Base-by-base conservation (phyloP, 2,888 invertebrate genomes). In the Tholera decimalis region DNA sequence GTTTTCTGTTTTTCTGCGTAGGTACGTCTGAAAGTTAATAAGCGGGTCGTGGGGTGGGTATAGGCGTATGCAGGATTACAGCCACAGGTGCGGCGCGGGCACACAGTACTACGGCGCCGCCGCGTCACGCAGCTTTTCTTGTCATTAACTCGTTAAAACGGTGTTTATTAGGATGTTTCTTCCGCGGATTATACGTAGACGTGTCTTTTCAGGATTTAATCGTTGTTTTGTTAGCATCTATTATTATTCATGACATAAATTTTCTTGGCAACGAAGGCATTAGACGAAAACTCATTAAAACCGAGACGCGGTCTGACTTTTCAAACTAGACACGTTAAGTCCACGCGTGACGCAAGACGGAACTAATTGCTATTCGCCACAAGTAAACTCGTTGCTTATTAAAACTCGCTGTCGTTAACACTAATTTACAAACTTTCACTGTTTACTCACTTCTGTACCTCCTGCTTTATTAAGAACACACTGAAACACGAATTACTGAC, bases 161-260 rank as follows among this genome's bases (percentile, higher is more conserved):
- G 77, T 89, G 91, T 92, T 91, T 92, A 92, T 92, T 91, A 91
- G 88, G 87, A 90, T 90, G 89, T 92, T 92, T 89, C 91, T 90
- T 84, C 80, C 79, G 82, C 84, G 87, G 93, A 92, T 93, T 93
- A 93, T 91, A 89, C 80, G 79, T 83, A 85, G 91, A 91, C 93
- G 92, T 92, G 92, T 91, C 89, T 91, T 88, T 88, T 87, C 84
- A 87, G 89, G 93, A 93, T 93, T 93, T 93, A 91, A 93, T 92
- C 92, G 92, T 87, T 91, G 88, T 88, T 90, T 89, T 89, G 89
- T 92, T 90, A 91, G 84, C 91, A 82, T 89, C 90, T 92, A 92
- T 94, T 94, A 94, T 94, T 94, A 94, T 95, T 94, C 94, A 95
- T 94, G 94, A 93, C 94, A 93, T 93, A 93, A 94, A 95, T 94